These are phyloP conservation scores for silkworm (Bombyx mori) DNA, from an alignment of 1,140 invertebrate species.

Conservation along the genomic window ASM3026992v2 NC_085112.1:6027001-6027500, in stretches of 20 bases:
- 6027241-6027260: constrained; percentile 43
- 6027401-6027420: constrained; percentile 35
- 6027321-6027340: constrained; percentile 51
- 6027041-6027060: constrained; percentile 16
- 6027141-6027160: background rate
- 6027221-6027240: constrained; percentile 39
- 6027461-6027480: constrained; percentile 68
- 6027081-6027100: no score
- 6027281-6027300: constrained; percentile 38
- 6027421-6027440: constrained; percentile 42
- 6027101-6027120: no score
- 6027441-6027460: constrained; percentile 61
- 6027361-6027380: constrained; percentile 22
- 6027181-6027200: constrained; percentile 40
- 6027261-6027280: constrained; percentile 59
- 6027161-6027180: constrained; percentile 37
- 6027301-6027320: constrained; percentile 28
- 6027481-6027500: constrained; percentile 70
- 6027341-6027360: constrained; percentile 32
- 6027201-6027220: constrained; percentile 57
- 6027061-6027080: no score
- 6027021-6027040: constrained; percentile 34
- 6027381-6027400: constrained; percentile 20
- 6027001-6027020: constrained; percentile 39
- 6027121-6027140: background rate